Evolutionary conservation across 30 jellyfish, hydroid and myxozoan genomes (phyloP).

Genomic region (Clytia hemisphaerica): DNA sequence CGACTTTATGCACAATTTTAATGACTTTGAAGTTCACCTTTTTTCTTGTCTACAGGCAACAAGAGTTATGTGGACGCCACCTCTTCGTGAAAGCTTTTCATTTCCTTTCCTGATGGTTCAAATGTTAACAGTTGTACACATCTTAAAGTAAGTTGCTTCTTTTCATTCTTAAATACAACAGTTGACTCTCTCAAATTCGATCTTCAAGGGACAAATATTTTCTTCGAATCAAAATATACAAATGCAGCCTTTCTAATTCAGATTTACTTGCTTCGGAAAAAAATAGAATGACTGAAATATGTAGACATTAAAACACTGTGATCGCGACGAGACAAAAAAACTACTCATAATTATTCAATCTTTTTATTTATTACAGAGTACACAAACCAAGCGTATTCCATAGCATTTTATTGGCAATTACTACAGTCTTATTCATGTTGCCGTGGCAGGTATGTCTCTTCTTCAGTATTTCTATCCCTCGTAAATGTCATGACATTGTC

Average conservation of each 20-base stretch:
- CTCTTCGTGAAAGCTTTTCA: slow-evolving; percentile 90
- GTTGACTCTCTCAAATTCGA: no score
- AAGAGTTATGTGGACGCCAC: slow-evolving; percentile 96
- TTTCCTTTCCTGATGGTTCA: slow-evolving; percentile 81
- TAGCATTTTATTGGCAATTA: slow-evolving; percentile 37
- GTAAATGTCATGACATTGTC: no score
- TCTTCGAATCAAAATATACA: no score
- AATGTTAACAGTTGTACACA: slow-evolving; percentile 40
- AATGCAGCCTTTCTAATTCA: no score
- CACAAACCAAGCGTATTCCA: slow-evolving; percentile 44
- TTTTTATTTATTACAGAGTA: slow-evolving; percentile 27
- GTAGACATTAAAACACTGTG: no score
- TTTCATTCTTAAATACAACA: neutral
- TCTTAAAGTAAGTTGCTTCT: slow-evolving; percentile 42
- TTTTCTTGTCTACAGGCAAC: slow-evolving; percentile 51
- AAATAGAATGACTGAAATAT: no score
- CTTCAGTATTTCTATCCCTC: no score
- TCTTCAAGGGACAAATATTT: no score
- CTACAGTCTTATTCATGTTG: slow-evolving; percentile 63
- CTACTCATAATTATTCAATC: no score
- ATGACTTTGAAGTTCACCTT: neutral
- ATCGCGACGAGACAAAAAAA: no score
- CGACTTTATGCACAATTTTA: no score
- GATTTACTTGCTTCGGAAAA: no score
- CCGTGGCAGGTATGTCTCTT: slow-evolving; percentile 79